A percentile compares a stretch with the other conserved stretches of the same genome.
phyloP scores from a whole-genome alignment of 2,113 vertebrate genomes.

The Amazona vittata region DNA sequence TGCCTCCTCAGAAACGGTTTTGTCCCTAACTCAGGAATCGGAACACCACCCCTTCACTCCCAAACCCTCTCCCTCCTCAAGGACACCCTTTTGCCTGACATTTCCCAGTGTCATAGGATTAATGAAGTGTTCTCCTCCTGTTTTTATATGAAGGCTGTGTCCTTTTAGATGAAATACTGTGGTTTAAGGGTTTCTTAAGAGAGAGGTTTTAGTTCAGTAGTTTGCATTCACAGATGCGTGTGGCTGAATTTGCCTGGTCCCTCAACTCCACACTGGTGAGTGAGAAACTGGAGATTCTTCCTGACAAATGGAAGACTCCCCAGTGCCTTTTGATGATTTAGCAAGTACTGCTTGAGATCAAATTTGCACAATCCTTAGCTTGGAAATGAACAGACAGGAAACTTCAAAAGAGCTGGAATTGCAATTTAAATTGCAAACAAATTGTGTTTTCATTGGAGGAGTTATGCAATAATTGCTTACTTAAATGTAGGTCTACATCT shows the following conservation, averaged over 20 bases:
- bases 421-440: constrained; percentile 32
- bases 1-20: neutral
- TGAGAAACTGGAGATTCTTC: neutral
- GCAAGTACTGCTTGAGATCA: neutral
- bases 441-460: neutral
- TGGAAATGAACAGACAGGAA: neutral
- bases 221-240: neutral
- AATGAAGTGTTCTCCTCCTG: neutral
- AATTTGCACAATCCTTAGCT: neutral
- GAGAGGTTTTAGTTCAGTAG: neutral
- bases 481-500: constrained; percentile 31
- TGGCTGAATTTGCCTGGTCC: neutral
- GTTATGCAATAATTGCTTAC: neutral
- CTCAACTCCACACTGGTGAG: neutral
- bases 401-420: constrained; percentile 17
- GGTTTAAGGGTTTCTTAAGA: neutral
- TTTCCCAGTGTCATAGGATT: neutral
- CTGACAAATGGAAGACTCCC: neutral
- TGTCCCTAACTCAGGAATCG: neutral
- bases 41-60: neutral
- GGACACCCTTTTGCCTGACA: neutral
- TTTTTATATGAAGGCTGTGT: neutral
- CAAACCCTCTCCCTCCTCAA: neutral
- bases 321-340: neutral
- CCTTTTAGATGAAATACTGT: neutral